Base-by-base conservation (phyloP, 2,113 vertebrate genomes). In the Lanius ludovicianus region DNA sequence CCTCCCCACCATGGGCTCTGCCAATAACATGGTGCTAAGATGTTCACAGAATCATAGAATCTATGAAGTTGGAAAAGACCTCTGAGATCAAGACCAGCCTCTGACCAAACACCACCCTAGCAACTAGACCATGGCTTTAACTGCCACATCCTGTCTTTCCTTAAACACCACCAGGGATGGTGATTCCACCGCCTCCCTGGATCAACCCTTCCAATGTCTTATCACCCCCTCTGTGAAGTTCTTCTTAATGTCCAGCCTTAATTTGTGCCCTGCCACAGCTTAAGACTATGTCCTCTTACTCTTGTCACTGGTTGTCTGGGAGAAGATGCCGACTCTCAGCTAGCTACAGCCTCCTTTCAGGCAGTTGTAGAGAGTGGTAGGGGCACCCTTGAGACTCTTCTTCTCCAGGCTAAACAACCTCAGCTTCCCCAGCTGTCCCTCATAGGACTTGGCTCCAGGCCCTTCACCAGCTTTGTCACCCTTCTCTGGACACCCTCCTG, bases 161-260 rank as follows among this genome's bases (percentile, higher is more conserved):
- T 82, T 59, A 28, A 67, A 52, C 7, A 20, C 6, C 19, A n/a
- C 28, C 39, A 25, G 19, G 10, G 19, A 14, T 4, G 4, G 33
- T n/a, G 16, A 39, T 5, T 60, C 28, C 30, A 53, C 9, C 0
- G 0, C 13, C 13, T n/a, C 28, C 23, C n/a, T 46, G 23, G 19
- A 13, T 28, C 0, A 0, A 37, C 15, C 33, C 37, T 64, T 55
- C 30, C 17, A 35, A 3, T n/a, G 7, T 41, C n/a, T 41, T 15
- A 79, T 41, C 4, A 2, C 6, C 7, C 8, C 3, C 52, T 37
- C 37, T n/a, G 23, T 74, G 37, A 82, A 89, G 67, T 46, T 67
- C 16, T 62, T 78, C 27, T 27, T 59, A 24, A 59, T n/a, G 3
- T 81, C 52, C 37, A 44, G 11, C 7, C 4, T n/a, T 7, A 57